These are phyloP conservation scores for Thaumetopoea pityocampa DNA, from an alignment of 1,140 invertebrate species.

Conservation along the genomic window DNA sequence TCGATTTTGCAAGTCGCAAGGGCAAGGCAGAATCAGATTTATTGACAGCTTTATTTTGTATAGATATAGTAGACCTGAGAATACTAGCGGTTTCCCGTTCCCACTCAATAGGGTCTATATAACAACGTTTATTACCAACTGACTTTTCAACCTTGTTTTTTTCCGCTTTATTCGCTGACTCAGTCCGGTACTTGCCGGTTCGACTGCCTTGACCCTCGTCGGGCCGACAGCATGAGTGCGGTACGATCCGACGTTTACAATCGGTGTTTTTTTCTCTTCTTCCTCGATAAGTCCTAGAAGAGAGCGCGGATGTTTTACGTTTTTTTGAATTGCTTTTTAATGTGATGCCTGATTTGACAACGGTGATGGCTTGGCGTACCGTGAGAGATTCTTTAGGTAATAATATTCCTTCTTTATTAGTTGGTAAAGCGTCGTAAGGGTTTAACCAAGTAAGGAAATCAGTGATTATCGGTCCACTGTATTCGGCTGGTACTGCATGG, in stretches of 20 bases:
- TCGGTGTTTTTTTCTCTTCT: constrained; percentile 68
- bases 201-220: constrained; percentile 40
- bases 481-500: constrained; percentile 53
- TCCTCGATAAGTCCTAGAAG: constrained; percentile 66
- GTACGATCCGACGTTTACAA: constrained; percentile 49
- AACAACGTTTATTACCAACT: constrained; percentile 74
- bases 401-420: constrained; percentile 55
- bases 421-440: constrained; percentile 56
- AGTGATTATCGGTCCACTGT: constrained; percentile 68
- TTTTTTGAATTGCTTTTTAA: constrained; percentile 64
- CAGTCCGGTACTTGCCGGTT: constrained; percentile 55
- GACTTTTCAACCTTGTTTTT: constrained; percentile 60
- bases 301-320: constrained; percentile 69
- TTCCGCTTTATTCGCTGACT: constrained; percentile 53
- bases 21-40: constrained; percentile 30
- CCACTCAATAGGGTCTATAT: constrained; percentile 71
- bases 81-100: constrained; percentile 70
- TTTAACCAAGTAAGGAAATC: constrained; percentile 70
- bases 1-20: constrained; percentile 50
- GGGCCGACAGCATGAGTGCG: constrained; percentile 58
- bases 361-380: constrained; percentile 70
- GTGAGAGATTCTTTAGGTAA: constrained; percentile 56
- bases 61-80: constrained; percentile 61
- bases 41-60: constrained; percentile 54
- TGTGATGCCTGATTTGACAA: constrained; percentile 60